Base-by-base conservation (phyloP, 2,113 vertebrate genomes). In the Cervus canadensis region DNA sequence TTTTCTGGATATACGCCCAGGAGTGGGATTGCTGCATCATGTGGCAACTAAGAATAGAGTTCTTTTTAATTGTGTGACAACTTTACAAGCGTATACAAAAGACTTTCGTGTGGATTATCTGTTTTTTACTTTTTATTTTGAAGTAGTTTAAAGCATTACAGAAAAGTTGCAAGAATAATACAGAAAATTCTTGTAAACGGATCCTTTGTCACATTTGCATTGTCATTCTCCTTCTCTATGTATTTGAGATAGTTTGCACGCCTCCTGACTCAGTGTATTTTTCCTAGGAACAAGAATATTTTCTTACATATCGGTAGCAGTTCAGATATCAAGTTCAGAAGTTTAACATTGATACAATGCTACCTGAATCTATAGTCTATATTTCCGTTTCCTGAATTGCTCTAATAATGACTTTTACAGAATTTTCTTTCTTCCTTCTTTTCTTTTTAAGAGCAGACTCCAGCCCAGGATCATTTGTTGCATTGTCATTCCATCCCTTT, bases 301-400 rank as follows among this genome's bases (percentile, higher is more conserved):
- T 85, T 56, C 50, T 67, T 95, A 54, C 0, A 17, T 50, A 52
- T 33, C 36, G 62, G 13, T 3, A 93, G 50, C 52, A 83, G 50
- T 88, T 93, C 36, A 93, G 17, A 86, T 95, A 60, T 48, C 36
- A 79, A 85, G 78, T 85, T 96, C 36, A 56, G 30, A 96, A 88
- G 40, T 74, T 86, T 59, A 52, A 56, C 76, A 26, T 28, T 30
- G 43, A 88, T 43, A 84, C 2, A 52, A 50, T 33, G 60, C 9
- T 43, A 85, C 5, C 62, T 57, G 23, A 74, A 64, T 82, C 7
- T 16, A 64, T 10, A 28, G 7, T 36, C n/a, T 91, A n/a, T 45
- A 52, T 87, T 91, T 67, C 26, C 30, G 9, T 50, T 57, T 84
- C 56, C 59, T 71, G n/a, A 88, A 84, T 84, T 88, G 21, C 17